Evolutionary conservation across 2,113 vertebrate species (phyloP), one percentile per base, ranked within the genome.

Genomic region (Takifugu bimaculatus): DNA sequence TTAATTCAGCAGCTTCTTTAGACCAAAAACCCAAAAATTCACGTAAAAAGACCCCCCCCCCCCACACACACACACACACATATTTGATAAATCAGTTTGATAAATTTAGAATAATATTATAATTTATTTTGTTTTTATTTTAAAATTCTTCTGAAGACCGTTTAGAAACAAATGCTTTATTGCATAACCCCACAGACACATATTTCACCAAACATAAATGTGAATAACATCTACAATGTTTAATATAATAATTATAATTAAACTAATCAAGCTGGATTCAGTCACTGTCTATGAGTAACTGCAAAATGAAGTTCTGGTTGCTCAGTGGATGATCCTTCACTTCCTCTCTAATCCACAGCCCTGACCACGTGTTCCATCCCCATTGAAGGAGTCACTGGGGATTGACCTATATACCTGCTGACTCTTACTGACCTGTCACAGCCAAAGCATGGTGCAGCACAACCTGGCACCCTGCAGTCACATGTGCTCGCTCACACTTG

Each of bases 401-500:
- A 90, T 90, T 91, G 81, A 89, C 90, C 87, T 83, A 86, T 74
- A 90, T 88, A 89, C 88, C 88, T 87, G 82, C 79, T 88, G 83
- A 89, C 87, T 88, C 70, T 75, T 78, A 68, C 79, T 77, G 81
- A 82, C 81, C 76, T 82, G 79, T 85, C 78, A 87, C 57, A 77
- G 68, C 50, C 53, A 15, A 35, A 63, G 74, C 11, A n/a, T 63
- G 62, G 71, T 11, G 9, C 68, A 68, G 73, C 73, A 57, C 26
- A 52, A 73, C 61, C 72, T 63, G 78, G 62, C 72, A 77, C 75
- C 43, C 72, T 71, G 47, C 74, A 70, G 65, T 35, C 59, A 74
- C 79, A 84, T 77, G 80, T 79, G 79, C 74, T 82, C 65, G n/a
- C 69, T 82, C 77, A 76, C 43, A 32, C 78, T 70, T 73, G n/a